Percentiles rank a stretch among this genome's conserved stretches.
These are phyloP conservation scores for Erannis defoliaria DNA, from an alignment of 2,888 invertebrate species.

Conservation along the genomic window DNA sequence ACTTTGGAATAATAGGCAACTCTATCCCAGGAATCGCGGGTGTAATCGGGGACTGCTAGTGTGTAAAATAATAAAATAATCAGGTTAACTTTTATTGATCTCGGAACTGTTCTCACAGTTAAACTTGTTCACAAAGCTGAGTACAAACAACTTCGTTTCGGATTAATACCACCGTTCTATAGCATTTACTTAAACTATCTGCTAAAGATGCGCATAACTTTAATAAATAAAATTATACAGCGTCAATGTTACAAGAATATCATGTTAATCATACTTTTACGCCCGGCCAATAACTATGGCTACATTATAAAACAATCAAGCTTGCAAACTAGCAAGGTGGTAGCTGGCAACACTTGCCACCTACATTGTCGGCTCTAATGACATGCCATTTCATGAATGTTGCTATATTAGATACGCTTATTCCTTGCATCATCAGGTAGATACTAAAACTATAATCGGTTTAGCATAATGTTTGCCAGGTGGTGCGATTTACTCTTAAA, in stretches of 20 bases:
- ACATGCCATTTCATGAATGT: slow-evolving; percentile 37
- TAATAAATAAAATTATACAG: slow-evolving; percentile 10
- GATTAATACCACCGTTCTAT: no score
- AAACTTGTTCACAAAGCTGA: not conserved
- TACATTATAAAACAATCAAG: slow-evolving; percentile 61
- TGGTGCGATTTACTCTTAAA: not conserved
- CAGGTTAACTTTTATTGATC: no score
- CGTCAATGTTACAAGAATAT: slow-evolving; percentile 21
- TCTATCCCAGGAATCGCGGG: no score
- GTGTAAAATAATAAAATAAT: no score
- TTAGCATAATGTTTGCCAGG: not conserved
- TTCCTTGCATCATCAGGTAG: slow-evolving; percentile 1
- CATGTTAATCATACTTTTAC: slow-evolving; percentile 37
- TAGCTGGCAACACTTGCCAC: slow-evolving; percentile 25
- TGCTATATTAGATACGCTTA: slow-evolving; percentile 9
- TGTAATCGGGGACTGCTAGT: no score
- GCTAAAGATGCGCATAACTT: slow-evolving; percentile 1
- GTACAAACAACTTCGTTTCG: no score
- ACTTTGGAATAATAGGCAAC: no score
- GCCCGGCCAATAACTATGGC: slow-evolving; percentile 49
- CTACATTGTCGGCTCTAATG: slow-evolving; percentile 40
- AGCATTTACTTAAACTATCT: not conserved
- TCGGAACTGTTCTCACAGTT: no score
- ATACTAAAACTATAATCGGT: slow-evolving; percentile 1
- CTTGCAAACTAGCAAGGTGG: slow-evolving; percentile 49